A percentile compares a stretch with the other conserved stretches of the same genome.
phyloP scores from a whole-genome alignment of 2,888 invertebrate genomes.

The Germaria angustata region DNA sequence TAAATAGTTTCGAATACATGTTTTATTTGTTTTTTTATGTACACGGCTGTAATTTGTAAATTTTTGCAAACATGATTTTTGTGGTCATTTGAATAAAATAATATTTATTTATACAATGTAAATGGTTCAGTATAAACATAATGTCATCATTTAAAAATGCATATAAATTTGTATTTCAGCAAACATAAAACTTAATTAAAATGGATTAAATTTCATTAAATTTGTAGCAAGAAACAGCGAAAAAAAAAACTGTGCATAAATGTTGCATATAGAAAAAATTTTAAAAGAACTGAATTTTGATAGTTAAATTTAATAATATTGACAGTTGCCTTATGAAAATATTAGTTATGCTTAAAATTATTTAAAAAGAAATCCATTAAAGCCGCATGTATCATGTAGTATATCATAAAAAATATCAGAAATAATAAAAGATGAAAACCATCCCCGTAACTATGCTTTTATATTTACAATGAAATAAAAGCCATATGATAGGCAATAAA shows the following conservation, averaged over 20 bases:
- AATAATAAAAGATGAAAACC: neutral
- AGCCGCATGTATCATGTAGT: too few relatives aligned
- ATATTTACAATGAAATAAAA: neutral
- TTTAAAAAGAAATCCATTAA: too few relatives aligned
- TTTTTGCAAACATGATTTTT: conserved; percentile 60
- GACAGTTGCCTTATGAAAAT: neutral
- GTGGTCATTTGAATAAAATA: conserved; percentile 64
- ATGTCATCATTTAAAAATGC: conserved; percentile 58
- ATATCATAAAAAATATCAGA: too few relatives aligned
- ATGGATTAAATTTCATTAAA: conserved; percentile 56
- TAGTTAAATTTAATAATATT: neutral
- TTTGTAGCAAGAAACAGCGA: conserved; percentile 14
- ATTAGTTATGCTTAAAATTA: neutral
- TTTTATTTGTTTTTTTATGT: neutral
- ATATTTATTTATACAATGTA: conserved; percentile 50
- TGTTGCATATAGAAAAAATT: neutral
- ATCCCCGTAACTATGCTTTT: neutral
- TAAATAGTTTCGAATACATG: neutral
- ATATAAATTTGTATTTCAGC: conserved; percentile 26
- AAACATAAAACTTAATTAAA: conserved; percentile 64
- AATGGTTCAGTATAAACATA: conserved; percentile 30
- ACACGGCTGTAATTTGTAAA: conserved; percentile 48
- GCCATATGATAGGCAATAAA: neutral
- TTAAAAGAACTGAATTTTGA: neutral
- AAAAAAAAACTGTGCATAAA: too few relatives aligned